Evolutionary conservation across 2,113 vertebrate genomes (phyloP), one percentile per base, ranked within the genome.

Genomic region (Scytalopus superciliaris): DNA sequence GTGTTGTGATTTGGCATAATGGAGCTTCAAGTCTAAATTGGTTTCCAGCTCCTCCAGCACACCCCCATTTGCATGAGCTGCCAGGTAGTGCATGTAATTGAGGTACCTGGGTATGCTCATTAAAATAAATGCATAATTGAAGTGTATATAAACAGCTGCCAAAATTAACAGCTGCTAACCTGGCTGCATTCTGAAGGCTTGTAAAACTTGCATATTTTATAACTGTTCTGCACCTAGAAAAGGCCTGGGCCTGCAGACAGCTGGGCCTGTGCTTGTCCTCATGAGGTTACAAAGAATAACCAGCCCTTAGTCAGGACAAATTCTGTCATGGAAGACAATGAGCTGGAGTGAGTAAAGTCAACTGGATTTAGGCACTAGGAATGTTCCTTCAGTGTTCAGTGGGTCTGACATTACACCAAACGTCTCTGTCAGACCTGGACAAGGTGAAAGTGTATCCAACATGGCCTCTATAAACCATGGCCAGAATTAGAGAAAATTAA

Each of bases 331-430:
- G 85, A 88, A 94, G 85, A 91, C 79, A 45, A 14, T 0, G 47
- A 91, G 56, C 7, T 45, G 59, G 31, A 45, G 60, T 22, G 94
- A 93, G 87, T 55, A 16, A 47, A 4, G 52, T 8, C 18, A 17
- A 3, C 66, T n/a, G 93, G 68, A 49, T 64, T 85, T 69, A 97
- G 97, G 97, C 97, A 97, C 95, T 89, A 25, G 52, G 27, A 45
- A 40, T 49, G 2, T 13, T 95, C 70, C 63, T 44, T 63, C 39
- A 42, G 66, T 28, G 68, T 10, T 90, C 44, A 91, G 79, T 28
- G 30, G 5, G n/a, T 40, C 92, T 67, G 85, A 93, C 85, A 27
- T 44, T 10, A 72, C 86, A 88, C 27, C 59, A 67, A 78, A 39
- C 22, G 10, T 17, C 88, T 31, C 82, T 49, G 56, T 68, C 72